A percentile compares a stretch with the other conserved stretches of the same genome.
phyloP scores from a whole-genome alignment of 2,888 invertebrate genomes.

The Nudaria mundana region DNA sequence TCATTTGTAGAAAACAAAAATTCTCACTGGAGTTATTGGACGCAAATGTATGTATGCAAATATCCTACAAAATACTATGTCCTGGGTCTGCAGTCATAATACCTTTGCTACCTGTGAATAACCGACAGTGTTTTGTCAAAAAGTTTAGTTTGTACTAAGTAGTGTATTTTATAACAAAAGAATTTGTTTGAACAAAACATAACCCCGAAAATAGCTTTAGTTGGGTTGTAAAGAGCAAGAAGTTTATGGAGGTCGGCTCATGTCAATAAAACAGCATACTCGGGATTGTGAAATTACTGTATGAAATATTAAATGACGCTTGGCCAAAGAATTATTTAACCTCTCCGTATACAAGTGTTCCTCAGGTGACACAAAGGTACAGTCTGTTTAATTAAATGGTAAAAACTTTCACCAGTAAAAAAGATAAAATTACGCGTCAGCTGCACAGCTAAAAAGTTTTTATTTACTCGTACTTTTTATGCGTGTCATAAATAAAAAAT shows the following conservation, averaged over 20 bases:
- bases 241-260: conserved; percentile 51
- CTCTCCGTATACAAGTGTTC: conserved; percentile 11
- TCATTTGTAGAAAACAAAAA: too few relatives aligned
- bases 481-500: background rate
- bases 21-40: too few relatives aligned
- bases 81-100: too few relatives aligned
- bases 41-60: too few relatives aligned
- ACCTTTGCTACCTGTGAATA: too few relatives aligned
- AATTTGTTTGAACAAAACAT: conserved; percentile 43
- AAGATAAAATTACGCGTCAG: conserved; percentile 7
- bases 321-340: conserved; percentile 38
- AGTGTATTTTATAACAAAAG: conserved; percentile 27
- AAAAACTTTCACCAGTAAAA: conserved; percentile 15
- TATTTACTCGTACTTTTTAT: conserved; percentile 1
- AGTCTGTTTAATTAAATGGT: conserved; percentile 22
- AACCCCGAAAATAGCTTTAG: conserved; percentile 35
- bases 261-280: conserved; percentile 42
- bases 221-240: conserved; percentile 44
- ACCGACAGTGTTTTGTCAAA: too few relatives aligned
- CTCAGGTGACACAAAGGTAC: conserved; percentile 21
- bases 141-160: too few relatives aligned
- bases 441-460: conserved; percentile 1
- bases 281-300: conserved; percentile 44
- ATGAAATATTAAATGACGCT: conserved; percentile 54
- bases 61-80: too few relatives aligned